Evolutionary conservation across 2,888 invertebrate species (phyloP), one percentile per base, ranked within the genome.

Genomic region (Copidosoma aretas): DNA sequence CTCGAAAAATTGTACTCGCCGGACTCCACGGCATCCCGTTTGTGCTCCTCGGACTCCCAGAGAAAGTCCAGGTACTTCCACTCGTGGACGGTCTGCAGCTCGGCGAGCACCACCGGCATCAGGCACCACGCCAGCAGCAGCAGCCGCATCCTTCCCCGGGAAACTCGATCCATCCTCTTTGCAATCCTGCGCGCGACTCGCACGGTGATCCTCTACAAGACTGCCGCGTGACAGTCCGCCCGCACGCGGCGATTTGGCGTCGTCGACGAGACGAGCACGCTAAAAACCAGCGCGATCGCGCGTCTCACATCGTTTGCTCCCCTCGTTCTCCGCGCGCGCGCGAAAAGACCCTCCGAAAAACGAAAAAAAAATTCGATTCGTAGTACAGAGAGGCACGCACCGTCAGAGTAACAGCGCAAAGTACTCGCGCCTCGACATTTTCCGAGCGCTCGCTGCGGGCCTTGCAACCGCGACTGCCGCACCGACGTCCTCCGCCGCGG

Each of bases 61-160:
- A 87, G 87, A 78, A 89, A 93, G 79, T 93, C 93, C 1, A 93
- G 79, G 61, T 87, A 86, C 71, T 89, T 90, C 93, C 93, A 93
- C 72, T 90, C 88, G 80, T 91, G 90, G 51, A 90, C 84, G 0
- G 72, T 62, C 1, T 72, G 17, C n/a, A 79, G 15, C 32, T 71
- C 71, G 65, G 67, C 63, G 19, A 51, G 39, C 63, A 59, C 19
- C 19, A 17, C 41, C 17, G 52, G 51, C 57, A 21, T 32, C 24
- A 58, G 12, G 5, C 14, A 10, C 58, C 43, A 54, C 19, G 60
- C 15, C 49, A 59, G 46, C 15, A 46, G 15, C 17, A 14, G 43
- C 2, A 8, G 43, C 43, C 3, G 3, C 32, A 32, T 32, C 32
- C 32, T 32, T 32, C 8, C 32, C 32, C 8, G n/a, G n/a, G n/a